These are phyloP conservation scores for Cryptotis parvus DNA, from an alignment of 2,113 vertebrate species.

Conservation along the genomic window DNA sequence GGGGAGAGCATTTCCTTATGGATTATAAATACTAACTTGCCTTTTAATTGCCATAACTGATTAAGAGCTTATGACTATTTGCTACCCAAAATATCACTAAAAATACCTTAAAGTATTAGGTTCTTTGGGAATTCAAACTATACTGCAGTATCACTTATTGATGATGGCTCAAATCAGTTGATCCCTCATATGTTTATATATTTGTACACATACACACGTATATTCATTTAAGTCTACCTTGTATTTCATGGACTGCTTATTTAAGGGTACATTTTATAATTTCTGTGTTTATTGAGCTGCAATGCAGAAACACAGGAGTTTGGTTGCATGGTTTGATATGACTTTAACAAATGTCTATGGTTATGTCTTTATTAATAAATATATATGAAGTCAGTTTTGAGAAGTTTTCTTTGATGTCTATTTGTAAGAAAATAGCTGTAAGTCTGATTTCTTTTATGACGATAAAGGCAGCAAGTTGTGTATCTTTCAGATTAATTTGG, in stretches of 20 bases:
- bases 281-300: slow-evolving; percentile 24
- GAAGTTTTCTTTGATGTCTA: slow-evolving; percentile 16
- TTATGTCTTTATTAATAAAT: slow-evolving; percentile 16
- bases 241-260: slow-evolving; percentile 15
- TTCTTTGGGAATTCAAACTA: slow-evolving; percentile 25
- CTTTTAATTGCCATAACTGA: slow-evolving; percentile 44
- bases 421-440: slow-evolving; percentile 20
- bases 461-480: slow-evolving; percentile 26
- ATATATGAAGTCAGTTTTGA: slow-evolving; percentile 49
- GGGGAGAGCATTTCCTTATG: slow-evolving; percentile 37
- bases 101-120: slow-evolving; percentile 9
- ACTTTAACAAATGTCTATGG: no score
- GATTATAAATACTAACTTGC: slow-evolving; percentile 51
- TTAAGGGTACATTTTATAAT: slow-evolving; percentile 31
- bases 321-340: slow-evolving; percentile 33
- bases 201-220: neutral
- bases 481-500: slow-evolving; percentile 28
- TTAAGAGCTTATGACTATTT: slow-evolving; percentile 25
- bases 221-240: neutral
- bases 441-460: neutral
- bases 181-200: neutral
- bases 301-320: neutral
- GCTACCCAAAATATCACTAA: slow-evolving; percentile 4
- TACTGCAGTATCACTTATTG: neutral
- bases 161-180: neutral